These are phyloP conservation scores for Rhipidura dahli DNA, from an alignment of 2,113 vertebrate species.

Conservation along the genomic window DNA sequence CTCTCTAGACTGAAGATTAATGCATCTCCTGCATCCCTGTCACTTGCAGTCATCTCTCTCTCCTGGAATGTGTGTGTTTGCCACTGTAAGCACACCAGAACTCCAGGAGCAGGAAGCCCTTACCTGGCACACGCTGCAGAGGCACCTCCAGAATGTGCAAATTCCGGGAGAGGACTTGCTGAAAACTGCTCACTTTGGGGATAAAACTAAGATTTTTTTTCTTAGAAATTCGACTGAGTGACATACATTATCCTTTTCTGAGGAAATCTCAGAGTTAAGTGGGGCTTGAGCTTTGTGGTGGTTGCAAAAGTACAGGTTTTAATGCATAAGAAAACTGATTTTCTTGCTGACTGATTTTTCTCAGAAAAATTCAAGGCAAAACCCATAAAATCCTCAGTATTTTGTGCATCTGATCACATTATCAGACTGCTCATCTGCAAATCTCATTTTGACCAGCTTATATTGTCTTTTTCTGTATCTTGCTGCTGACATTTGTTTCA, in stretches of 20 bases:
- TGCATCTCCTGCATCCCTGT: background rate
- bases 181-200: background rate
- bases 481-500: background rate
- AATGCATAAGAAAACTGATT: background rate
- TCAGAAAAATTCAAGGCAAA: background rate
- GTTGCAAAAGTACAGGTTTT: background rate
- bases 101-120: background rate
- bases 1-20: constrained; percentile 17
- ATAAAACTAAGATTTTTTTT: background rate
- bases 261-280: background rate
- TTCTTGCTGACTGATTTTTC: background rate
- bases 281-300: background rate
- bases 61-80: background rate
- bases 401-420: background rate
- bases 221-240: background rate
- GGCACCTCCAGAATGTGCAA: background rate
- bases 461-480: background rate
- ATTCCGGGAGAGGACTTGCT: background rate
- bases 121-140: background rate
- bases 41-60: background rate
- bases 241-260: background rate
- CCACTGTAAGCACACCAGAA: background rate
- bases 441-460: background rate
- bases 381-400: background rate
- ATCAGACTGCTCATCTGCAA: background rate